These are phyloP conservation scores for Protonibea diacanthus DNA, from an alignment of 2,797 vertebrate species.

Conservation along the genomic window DNA sequence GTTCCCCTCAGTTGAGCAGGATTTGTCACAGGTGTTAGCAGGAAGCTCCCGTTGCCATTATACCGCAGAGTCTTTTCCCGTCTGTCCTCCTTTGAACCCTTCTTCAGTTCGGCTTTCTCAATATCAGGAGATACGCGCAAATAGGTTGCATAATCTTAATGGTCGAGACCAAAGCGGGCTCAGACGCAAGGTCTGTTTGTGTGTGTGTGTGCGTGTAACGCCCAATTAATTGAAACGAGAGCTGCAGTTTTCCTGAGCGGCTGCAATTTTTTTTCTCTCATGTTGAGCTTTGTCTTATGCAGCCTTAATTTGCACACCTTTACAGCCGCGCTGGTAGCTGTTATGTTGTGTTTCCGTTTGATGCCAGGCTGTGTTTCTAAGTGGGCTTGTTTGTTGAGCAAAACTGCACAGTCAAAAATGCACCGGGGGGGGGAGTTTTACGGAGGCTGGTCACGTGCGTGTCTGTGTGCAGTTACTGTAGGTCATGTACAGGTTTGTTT, in stretches of 20 bases:
- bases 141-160: constrained; percentile 30
- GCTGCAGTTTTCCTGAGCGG: constrained; percentile 37
- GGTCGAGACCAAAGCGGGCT: constrained; percentile 9
- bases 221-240: constrained; percentile 55
- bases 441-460: constrained; percentile 49
- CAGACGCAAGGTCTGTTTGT: constrained; percentile 10
- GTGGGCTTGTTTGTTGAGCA: constrained; percentile 67
- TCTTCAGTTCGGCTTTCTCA: constrained; percentile 15
- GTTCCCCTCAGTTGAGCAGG: constrained; percentile 54
- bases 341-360: constrained; percentile 53
- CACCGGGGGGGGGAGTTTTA: constrained; percentile 44
- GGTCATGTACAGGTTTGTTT: constrained; percentile 7
- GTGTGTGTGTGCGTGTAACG: constrained; percentile 22
- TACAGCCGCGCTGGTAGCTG: constrained; percentile 25
- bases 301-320: constrained; percentile 67
- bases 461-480: constrained; percentile 20
- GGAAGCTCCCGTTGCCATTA: constrained; percentile 47
- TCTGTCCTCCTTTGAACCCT: constrained; percentile 64
- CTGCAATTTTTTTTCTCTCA: constrained; percentile 48
- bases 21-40: constrained; percentile 73
- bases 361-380: constrained; percentile 53
- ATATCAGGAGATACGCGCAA: constrained; percentile 2
- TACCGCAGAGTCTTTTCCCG: constrained; percentile 16
- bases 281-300: constrained; percentile 51
- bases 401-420: constrained; percentile 64